A percentile compares a stretch with the other conserved stretches of the same genome.
phyloP scores from a whole-genome alignment of 1,140 invertebrate genomes.

The Nephila pilipes region DNA sequence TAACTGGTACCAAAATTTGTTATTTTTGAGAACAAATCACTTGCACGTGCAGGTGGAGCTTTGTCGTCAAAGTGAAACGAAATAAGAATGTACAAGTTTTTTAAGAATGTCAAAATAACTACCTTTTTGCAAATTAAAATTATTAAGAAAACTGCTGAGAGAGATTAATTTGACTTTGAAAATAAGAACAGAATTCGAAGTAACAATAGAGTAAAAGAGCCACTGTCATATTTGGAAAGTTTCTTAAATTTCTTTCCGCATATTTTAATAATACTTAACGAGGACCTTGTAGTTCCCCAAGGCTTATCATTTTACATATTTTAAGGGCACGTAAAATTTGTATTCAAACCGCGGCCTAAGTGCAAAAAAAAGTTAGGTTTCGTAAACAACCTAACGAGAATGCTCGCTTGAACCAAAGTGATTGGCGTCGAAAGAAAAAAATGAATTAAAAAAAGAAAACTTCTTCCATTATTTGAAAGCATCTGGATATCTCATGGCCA shows the following conservation, averaged over 20 bases:
- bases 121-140: neutral
- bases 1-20: too few relatives aligned
- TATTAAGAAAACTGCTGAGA: neutral
- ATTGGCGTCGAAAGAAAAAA: conserved; percentile 33
- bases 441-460: neutral
- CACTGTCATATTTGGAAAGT: conserved; percentile 10
- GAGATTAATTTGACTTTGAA: neutral
- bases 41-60: too few relatives aligned
- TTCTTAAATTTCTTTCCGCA: neutral
- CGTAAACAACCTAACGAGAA: conserved; percentile 40
- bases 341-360: neutral
- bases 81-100: neutral
- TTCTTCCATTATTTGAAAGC: conserved; percentile 16
- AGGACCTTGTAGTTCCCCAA: conserved; percentile 39
- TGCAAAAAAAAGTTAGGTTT: conserved; percentile 6
- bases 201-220: neutral
- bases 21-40: too few relatives aligned
- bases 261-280: conserved; percentile 1
- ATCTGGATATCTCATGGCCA: conserved; percentile 37
- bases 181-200: neutral
- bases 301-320: conserved; percentile 38
- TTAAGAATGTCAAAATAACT: neutral
- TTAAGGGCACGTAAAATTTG: conserved; percentile 8
- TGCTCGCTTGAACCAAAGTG: neutral
- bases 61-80: neutral